These are phyloP conservation scores for Entomobrya multifasciata DNA, from an alignment of 2,888 invertebrate genomes.

Conservation along the genomic window DNA sequence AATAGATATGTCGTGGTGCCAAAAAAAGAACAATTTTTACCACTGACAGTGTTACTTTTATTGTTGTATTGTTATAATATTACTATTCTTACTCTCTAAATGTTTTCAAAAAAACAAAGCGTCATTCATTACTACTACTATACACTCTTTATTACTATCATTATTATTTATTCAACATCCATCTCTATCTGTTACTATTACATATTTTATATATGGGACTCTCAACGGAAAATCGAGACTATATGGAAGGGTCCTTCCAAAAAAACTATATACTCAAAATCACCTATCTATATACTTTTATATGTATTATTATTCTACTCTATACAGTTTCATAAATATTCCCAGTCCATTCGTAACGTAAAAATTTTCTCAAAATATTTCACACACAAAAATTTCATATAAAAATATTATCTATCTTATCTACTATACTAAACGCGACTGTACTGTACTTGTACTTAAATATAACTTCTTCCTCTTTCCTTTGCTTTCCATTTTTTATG, in stretches of 20 bases:
- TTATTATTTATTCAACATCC: conserved; percentile 43
- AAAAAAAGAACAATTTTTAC: conserved; percentile 65
- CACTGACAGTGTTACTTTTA: conserved; percentile 64
- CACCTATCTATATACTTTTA: not conserved
- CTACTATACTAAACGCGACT: conserved; percentile 24
- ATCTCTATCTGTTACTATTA: no score
- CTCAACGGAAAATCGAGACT: conserved; percentile 68
- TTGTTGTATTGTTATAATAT: conserved; percentile 56
- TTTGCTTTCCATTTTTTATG: conserved; percentile 54
- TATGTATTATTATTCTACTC: not conserved
- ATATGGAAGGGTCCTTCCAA: conserved; percentile 62
- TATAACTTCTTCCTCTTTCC: conserved; percentile 36
- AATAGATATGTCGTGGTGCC: conserved; percentile 60
- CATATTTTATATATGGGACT: conserved; percentile 65
- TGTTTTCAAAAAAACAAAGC: conserved; percentile 53
- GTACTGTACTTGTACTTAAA: conserved; percentile 22
- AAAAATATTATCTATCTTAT: not conserved
- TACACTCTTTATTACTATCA: conserved; percentile 13
- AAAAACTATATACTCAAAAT: not conserved
- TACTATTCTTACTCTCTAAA: conserved; percentile 45
- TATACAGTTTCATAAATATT: conserved; percentile 9
- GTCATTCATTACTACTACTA: conserved; percentile 29
- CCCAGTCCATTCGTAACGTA: conserved; percentile 14
- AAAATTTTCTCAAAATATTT: conserved; percentile 14
- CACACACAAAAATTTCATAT: not conserved